Evolutionary conservation across 2,888 invertebrate species (phyloP), one percentile per base, ranked within the genome.

Genomic region (Leptura quadrifasciata): DNA sequence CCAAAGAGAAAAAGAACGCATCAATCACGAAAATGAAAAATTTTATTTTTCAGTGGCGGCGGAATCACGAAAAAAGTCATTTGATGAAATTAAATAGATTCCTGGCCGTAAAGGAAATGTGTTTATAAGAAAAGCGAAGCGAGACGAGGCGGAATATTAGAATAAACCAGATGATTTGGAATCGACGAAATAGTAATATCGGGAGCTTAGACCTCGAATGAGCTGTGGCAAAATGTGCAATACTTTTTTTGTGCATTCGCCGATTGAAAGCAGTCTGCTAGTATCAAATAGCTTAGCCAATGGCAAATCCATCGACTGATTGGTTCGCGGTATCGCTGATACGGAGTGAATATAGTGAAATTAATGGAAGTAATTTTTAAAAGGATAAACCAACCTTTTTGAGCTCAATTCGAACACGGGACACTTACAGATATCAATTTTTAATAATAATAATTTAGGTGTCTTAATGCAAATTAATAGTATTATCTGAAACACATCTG

Each of bases 251-350:
- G 76, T 81, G 81, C 80, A 82, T 81, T 79, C 80, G 75, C 72
- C 77, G 78, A 78, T 77, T 77, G 74, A 72, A 78, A 74, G 69
- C 74, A 67, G 70, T 75, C 73, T 58, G 77, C 67, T 54, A 60
- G 78, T 81, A 83, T 83, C 76, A 78, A 81, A 83, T 81, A 80
- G 78, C 79, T 77, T 65, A 75, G 72, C 54, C 70, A 70, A 73
- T 75, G 55, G 58, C 60, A 82, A 80, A 84, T 85, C 85, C 84
- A 85, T 85, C 82, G 84, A 79, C 81, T 84, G 85, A 84, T 85
- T 85, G 84, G 82, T 83, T 84, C 61, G 61, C 60, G 27, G 76
- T 70, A 27, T 69, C 54, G 31, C 73, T 24, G 57, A 52, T 39
- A 71, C 61, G 17, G 71, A 61, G 71, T 71, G 71, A n/a, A 47